A percentile compares a stretch with the other conserved stretches of the same genome.
Evolutionary conservation across 1,140 invertebrate species (phyloP).

Genomic region (Leptinotarsa texana): DNA sequence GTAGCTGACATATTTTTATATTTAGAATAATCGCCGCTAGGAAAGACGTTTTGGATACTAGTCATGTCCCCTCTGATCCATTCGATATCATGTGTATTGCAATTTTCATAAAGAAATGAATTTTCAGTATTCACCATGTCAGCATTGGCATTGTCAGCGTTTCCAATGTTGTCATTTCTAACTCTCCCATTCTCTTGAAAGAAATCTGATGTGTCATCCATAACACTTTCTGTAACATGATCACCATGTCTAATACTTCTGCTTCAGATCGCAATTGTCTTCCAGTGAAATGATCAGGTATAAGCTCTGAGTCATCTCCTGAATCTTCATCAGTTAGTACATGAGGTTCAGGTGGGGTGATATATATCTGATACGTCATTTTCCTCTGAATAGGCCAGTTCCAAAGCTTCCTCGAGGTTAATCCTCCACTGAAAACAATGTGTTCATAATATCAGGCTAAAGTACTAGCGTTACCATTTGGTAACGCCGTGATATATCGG

Average conservation of each 20-base stretch:
- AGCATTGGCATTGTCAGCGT: slow-evolving; percentile 1
- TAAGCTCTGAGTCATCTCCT: neutral
- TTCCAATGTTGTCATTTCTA: slow-evolving; percentile 2
- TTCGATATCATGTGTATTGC: slow-evolving; percentile 8
- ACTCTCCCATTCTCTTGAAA: slow-evolving; percentile 2
- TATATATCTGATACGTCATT: neutral
- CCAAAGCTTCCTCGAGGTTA: slow-evolving; percentile 7
- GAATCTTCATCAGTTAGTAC: slow-evolving; percentile 5
- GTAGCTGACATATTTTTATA: slow-evolving; percentile 3
- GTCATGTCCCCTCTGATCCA: neutral
- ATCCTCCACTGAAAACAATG: neutral
- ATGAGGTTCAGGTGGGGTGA: slow-evolving; percentile 7
- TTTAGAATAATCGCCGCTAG: slow-evolving; percentile 8
- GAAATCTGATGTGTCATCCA: slow-evolving; percentile 7
- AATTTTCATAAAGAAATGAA: slow-evolving; percentile 9
- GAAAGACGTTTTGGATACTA: slow-evolving; percentile 5
- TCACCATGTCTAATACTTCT: slow-evolving; percentile 6
- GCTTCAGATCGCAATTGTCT: slow-evolving; percentile 7
- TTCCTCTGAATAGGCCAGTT: slow-evolving; percentile 2
- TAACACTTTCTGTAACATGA: neutral
- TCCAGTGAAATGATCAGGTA: slow-evolving; percentile 5
- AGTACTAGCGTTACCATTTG: slow-evolving; percentile 2
- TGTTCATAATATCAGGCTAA: slow-evolving; percentile 5
- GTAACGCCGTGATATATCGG: slow-evolving; percentile 7
- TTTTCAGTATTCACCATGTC: slow-evolving; percentile 2